Percentiles rank a stretch among this genome's conserved stretches.
phyloP scores from a whole-genome alignment of 2,113 vertebrate genomes.

The Lamprotornis superbus region DNA sequence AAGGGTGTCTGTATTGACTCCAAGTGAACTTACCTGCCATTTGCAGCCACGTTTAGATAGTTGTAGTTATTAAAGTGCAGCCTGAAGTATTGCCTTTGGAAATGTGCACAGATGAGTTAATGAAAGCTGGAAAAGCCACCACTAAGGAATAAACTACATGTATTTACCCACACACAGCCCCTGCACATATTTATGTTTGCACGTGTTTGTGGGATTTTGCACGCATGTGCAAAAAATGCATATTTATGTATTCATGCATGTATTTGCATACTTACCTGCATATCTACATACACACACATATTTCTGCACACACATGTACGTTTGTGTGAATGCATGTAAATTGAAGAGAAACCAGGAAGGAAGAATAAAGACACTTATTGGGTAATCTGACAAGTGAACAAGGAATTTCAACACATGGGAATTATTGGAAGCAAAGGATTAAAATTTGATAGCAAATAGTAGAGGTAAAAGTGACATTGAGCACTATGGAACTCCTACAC shows the following conservation, averaged over 20 bases:
- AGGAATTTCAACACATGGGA: not conserved
- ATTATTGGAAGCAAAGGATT: not conserved
- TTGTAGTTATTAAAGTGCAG: not conserved
- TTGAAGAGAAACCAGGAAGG: not conserved
- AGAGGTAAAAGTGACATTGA: not conserved
- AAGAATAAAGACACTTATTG: not conserved
- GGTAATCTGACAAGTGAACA: not conserved
- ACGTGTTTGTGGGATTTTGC: not conserved
- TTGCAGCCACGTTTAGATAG: accelerated
- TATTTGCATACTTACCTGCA: not conserved
- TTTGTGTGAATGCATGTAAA: not conserved
- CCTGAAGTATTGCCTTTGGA: not conserved
- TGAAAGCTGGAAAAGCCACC: not conserved
- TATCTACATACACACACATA: not conserved
- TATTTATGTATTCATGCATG: not conserved
- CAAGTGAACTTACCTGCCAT: not conserved
- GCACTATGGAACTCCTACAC: not conserved
- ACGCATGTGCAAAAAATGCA: accelerated
- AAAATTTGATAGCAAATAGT: not conserved
- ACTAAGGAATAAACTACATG: not conserved
- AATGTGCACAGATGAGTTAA: not conserved
- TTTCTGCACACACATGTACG: not conserved
- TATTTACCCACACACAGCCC: not conserved
- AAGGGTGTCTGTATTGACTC: not conserved
- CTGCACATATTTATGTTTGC: not conserved